Percentiles rank a stretch among this genome's conserved stretches.
Evolutionary conservation across 2,113 vertebrate species (phyloP).

Genomic region (Pseudorhombus dupliciocellatus): DNA sequence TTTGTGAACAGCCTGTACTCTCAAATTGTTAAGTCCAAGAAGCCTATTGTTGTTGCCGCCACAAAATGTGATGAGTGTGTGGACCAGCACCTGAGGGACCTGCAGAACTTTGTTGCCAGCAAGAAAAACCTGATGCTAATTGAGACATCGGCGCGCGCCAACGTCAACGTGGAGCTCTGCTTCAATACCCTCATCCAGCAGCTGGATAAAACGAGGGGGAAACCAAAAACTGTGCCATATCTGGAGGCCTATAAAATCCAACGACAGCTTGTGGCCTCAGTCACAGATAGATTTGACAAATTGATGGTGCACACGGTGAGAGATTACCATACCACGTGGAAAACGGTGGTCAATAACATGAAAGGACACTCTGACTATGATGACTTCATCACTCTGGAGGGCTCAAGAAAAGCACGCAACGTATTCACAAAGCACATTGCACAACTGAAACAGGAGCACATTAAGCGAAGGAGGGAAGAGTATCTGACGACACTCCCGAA

Average conservation of each 20-base stretch:
- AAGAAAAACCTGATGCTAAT: conserved; percentile 96
- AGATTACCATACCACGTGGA: conserved; percentile 98
- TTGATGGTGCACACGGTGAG: conserved; percentile 90
- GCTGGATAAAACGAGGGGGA: conserved; percentile 96
- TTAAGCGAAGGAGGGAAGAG: conserved; percentile 93
- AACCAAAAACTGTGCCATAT: conserved; percentile 97
- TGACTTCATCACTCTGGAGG: conserved; percentile 95
- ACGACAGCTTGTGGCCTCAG: conserved; percentile 90
- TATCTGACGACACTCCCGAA: conserved; percentile 95
- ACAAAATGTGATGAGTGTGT: conserved; percentile 98
- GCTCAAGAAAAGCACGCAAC: conserved; percentile 92
- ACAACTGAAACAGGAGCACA: conserved; percentile 97
- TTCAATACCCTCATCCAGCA: conserved; percentile 95
- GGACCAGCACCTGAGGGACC: conserved; percentile 96
- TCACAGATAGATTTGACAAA: conserved; percentile 95
- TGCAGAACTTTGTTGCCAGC: conserved; percentile 94
- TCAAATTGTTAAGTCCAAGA: conserved; percentile 95
- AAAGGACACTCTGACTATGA: conserved; percentile 95
- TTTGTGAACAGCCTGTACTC: conserved; percentile 96
- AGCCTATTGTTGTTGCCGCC: conserved; percentile 94
- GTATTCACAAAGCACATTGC: conserved; percentile 95
- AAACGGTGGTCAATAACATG: conserved; percentile 90
- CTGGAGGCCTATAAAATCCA: conserved; percentile 95
- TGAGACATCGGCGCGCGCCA: conserved; percentile 92
- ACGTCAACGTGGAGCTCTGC: conserved; percentile 93